Conservation (phyloP, 2,113 vertebrate genomes). For the Alexandromys fortis region DNA sequence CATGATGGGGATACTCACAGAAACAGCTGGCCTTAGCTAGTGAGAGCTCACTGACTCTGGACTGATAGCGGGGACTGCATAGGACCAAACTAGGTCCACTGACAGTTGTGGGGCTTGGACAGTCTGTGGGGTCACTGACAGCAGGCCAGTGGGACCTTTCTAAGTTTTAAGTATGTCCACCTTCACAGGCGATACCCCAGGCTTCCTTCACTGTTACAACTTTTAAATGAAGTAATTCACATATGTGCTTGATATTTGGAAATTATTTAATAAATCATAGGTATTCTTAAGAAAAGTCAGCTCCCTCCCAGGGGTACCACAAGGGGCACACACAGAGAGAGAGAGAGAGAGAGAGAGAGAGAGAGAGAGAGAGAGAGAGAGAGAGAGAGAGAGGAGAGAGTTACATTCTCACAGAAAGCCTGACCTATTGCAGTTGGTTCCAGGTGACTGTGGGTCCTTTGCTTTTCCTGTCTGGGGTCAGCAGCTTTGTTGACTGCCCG, state of each 20-base stretch:
- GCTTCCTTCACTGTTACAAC: neutral
- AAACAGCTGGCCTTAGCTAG: too few relatives aligned
- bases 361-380: neutral
- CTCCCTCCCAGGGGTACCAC: neutral
- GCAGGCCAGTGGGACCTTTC: too few relatives aligned
- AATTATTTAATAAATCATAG: neutral
- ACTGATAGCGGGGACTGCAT: too few relatives aligned
- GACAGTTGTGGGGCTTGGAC: too few relatives aligned
- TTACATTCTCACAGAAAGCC: neutral
- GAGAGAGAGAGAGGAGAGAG: neutral
- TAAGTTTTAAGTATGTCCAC: constrained; percentile 12
- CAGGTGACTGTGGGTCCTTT: neutral
- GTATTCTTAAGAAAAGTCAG: neutral
- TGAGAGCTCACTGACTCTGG: too few relatives aligned
- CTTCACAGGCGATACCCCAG: neutral
- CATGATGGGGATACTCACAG: too few relatives aligned
- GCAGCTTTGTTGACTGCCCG: neutral
- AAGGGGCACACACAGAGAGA: neutral
- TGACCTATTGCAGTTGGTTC: neutral
- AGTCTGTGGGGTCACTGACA: too few relatives aligned
- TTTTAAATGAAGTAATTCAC: neutral
- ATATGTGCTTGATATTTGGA: neutral
- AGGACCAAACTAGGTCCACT: too few relatives aligned
- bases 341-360: too few relatives aligned
- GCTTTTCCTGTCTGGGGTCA: constrained; percentile 27